Base-by-base conservation (phyloP, 2,797 vertebrate species). In the Megaceryle alcyon region DNA sequence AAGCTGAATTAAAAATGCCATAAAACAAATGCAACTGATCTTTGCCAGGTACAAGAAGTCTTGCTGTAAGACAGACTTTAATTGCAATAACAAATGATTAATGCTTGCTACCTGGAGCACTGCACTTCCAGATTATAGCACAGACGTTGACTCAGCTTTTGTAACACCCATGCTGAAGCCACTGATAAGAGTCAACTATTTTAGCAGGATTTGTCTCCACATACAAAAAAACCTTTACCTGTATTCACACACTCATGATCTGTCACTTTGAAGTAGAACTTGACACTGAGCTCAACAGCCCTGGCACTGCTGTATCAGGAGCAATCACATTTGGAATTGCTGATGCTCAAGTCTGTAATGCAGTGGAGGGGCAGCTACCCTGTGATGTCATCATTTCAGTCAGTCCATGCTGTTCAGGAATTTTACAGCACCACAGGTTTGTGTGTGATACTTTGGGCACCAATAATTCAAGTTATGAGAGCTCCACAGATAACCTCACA, bases 41-140 rank as follows among this genome's bases (percentile, higher is more conserved):
- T 61, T 44, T 82, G 87, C 70, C 70, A 87, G 61, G 66, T 78
- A 92, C 84, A 88, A 75, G 69, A 49, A 71, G 28, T 56, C 73
- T 60, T 73, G 44, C n/a, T 86, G 37, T 64, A 91, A 88, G 15
- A 56, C 37, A 82, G 35, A 71, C 56, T 92, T 85, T 66, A 82
- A 88, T 18, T 82, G 73, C 73, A 81, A 16, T 63, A 93, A 84
- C 4, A 20, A 89, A 77, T 46, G 43, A 81, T 71, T 60, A 72
- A 87, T 64, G 66, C 75, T 79, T 76, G 81, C 78, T 86, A 86
- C 82, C 51, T 94, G 85, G 76, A 91, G 65, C 59, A 70, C 79
- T 76, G 61, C 14, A 82, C 25, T 43, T 81, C 46, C 82, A 76
- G 56, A 65, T 66, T 56, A 61, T 10, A 57, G 69, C 16, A 39